These are phyloP conservation scores for Arbacia lixula DNA, from an alignment of 53 echinoderm and acorn worm genomes.

Conservation along the genomic window DNA sequence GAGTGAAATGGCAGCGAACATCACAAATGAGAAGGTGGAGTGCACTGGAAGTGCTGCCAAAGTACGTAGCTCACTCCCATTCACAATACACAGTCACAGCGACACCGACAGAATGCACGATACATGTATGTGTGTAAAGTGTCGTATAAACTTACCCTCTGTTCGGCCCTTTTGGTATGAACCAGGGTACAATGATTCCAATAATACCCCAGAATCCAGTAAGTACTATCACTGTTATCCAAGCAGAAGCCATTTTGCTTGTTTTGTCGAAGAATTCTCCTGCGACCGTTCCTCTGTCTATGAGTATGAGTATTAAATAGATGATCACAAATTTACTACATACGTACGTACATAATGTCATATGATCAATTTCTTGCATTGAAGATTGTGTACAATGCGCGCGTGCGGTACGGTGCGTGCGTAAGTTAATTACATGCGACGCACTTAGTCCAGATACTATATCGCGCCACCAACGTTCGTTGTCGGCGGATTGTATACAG, in stretches of 20 bases:
- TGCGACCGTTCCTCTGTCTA: neutral
- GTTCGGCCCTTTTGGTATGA: conserved; percentile 85
- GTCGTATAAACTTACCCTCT: conserved; percentile 71
- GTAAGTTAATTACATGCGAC: too few relatives aligned
- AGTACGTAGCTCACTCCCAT: neutral
- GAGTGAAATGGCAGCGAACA: too few relatives aligned
- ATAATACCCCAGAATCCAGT: conserved; percentile 83
- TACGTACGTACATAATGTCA: too few relatives aligned
- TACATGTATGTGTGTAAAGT: neutral
- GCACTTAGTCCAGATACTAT: too few relatives aligned
- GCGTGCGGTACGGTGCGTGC: too few relatives aligned
- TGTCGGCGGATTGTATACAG: too few relatives aligned
- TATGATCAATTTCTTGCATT: too few relatives aligned
- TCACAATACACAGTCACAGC: neutral
- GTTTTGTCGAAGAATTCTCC: conserved; percentile 1
- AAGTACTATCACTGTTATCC: conserved; percentile 72
- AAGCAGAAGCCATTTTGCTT: conserved; percentile 54
- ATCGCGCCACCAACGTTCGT: too few relatives aligned
- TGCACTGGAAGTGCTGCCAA: neutral
- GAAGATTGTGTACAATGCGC: too few relatives aligned
- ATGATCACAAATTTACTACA: too few relatives aligned
- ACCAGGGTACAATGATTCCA: conserved; percentile 78
- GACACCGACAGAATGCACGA: neutral
- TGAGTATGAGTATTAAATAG: too few relatives aligned
- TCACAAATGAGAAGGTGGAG: neutral